These are phyloP conservation scores for Anodontia alba DNA, from an alignment of 2,888 invertebrate species.

Conservation along the genomic window DNA sequence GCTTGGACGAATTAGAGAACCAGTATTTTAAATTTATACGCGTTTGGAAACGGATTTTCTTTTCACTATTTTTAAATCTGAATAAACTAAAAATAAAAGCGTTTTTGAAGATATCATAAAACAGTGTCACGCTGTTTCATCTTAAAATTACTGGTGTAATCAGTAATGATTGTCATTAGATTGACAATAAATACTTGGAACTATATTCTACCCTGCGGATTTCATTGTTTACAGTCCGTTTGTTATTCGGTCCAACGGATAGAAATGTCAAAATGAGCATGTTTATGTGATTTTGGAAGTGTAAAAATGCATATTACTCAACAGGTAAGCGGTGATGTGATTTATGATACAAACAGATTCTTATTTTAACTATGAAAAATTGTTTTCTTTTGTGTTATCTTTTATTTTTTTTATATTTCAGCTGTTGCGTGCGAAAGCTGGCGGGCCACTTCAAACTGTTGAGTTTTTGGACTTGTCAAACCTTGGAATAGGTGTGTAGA, in stretches of 20 bases:
- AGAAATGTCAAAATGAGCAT: neutral
- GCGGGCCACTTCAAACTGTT: constrained; percentile 68
- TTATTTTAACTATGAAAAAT: too few species aligned
- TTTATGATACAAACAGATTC: neutral
- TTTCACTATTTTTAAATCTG: too few species aligned
- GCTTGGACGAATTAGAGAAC: neutral
- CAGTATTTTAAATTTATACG: constrained; percentile 4
- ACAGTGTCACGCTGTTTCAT: too few species aligned
- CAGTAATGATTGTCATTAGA: too few species aligned
- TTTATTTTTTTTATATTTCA: constrained; percentile 49
- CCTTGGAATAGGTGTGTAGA: constrained; percentile 69
- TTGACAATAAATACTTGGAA: too few species aligned
- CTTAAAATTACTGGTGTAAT: too few species aligned
- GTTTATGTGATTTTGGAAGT: neutral
- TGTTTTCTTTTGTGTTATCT: neutral
- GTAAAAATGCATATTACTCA: constrained; percentile 51
- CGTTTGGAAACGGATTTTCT: constrained; percentile 26
- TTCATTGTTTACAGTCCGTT: constrained; percentile 50
- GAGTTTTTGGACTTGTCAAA: constrained; percentile 78
- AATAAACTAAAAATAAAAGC: too few species aligned
- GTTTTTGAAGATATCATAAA: too few species aligned
- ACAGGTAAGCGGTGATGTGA: constrained; percentile 37
- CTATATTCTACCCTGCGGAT: constrained; percentile 26
- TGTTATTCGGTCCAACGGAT: constrained; percentile 30
- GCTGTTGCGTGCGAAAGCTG: constrained; percentile 71